Percentiles rank a stretch among this genome's conserved stretches.
These are phyloP conservation scores for Rhinella marina DNA, from an alignment of 2,797 vertebrate species.

Conservation along the genomic window DNA sequence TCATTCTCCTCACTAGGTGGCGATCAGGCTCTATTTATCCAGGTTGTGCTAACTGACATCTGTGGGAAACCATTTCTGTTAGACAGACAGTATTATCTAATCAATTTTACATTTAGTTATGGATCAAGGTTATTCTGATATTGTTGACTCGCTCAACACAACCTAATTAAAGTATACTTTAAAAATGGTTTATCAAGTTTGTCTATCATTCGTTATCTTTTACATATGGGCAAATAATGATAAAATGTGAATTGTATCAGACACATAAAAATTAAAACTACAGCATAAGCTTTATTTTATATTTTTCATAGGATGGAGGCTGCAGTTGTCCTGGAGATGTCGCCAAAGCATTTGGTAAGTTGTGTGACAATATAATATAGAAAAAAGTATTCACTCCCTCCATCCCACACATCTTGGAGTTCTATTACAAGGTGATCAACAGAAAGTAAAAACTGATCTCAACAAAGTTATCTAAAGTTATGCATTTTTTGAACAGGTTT, in stretches of 20 bases:
- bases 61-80: conserved; percentile 3
- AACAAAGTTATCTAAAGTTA: not conserved
- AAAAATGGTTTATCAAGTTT: not conserved
- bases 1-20: conserved; percentile 38
- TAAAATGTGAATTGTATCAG: not conserved
- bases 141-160: not conserved
- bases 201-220: not conserved
- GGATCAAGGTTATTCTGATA: not conserved
- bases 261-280: not conserved
- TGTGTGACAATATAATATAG: not conserved
- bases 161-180: not conserved
- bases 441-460: not conserved
- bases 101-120: conserved; percentile 6
- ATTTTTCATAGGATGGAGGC: conserved; percentile 87
- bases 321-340: conserved; percentile 98
- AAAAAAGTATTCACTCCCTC: not conserved
- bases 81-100: conserved; percentile 14
- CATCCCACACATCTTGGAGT: not conserved
- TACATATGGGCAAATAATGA: not conserved
- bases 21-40: not conserved
- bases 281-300: not conserved
- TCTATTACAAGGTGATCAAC: not conserved
- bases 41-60: not conserved
- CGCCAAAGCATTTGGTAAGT: conserved; percentile 96
- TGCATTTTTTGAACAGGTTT: not conserved